Percentiles rank a stretch among this genome's conserved stretches.
These are phyloP conservation scores for Ridgeia piscesae DNA, from an alignment of 1,140 invertebrate genomes.

Conservation along the genomic window DNA sequence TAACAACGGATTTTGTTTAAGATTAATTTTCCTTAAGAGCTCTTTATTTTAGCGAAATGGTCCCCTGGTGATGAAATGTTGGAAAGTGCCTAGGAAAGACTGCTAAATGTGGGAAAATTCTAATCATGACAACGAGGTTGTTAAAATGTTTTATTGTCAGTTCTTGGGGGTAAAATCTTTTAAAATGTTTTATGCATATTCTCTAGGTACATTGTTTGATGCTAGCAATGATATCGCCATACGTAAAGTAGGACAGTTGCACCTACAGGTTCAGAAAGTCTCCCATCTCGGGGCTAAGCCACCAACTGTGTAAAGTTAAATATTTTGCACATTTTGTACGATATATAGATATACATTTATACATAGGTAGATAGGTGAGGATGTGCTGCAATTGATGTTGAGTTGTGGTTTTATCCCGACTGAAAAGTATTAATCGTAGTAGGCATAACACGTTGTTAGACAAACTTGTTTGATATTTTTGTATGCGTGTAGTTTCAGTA, in stretches of 20 bases:
- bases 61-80: background rate
- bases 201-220: background rate
- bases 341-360: background rate
- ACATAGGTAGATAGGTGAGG: background rate
- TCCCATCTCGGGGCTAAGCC: no score
- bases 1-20: no score
- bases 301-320: no score
- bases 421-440: background rate
- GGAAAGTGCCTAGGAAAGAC: background rate
- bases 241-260: no score
- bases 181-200: background rate
- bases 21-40: no score
- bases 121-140: background rate
- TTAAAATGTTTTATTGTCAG: background rate
- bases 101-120: background rate
- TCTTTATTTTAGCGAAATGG: no score
- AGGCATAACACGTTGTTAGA: background rate
- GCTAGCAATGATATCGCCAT: background rate
- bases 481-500: background rate
- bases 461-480: background rate
- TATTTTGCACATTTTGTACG: background rate
- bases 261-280: no score
- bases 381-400: background rate
- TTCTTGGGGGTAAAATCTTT: background rate
- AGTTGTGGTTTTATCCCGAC: background rate